Evolutionary conservation across 37 sponge, comb jelly and placozoan genomes (phyloP).

Genomic region (Eunapius fragilis): DNA sequence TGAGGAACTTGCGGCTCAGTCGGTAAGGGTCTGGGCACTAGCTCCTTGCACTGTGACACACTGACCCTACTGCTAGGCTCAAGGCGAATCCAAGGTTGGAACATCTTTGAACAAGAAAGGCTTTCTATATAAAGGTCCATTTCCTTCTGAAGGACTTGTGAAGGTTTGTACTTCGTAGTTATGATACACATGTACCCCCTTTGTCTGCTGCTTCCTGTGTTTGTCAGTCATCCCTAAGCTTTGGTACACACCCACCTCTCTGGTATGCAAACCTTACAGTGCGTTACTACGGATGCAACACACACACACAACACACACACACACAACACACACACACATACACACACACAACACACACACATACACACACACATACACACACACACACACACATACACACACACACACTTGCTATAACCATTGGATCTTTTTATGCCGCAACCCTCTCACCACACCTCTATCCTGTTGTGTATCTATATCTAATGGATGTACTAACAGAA

Average conservation of each 20-base stretch:
- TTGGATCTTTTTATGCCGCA: too few species aligned
- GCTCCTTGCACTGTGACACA: neutral
- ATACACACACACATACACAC: neutral
- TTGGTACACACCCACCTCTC: too few species aligned
- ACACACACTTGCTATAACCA: neutral
- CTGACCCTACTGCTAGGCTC: neutral
- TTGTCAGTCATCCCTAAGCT: too few species aligned
- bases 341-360: neutral
- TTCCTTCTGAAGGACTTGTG: conserved; percentile 44
- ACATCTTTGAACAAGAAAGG: conserved; percentile 49
- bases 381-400: neutral
- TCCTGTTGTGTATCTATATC: too few species aligned
- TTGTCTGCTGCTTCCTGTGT: too few species aligned
- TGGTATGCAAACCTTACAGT: too few species aligned
- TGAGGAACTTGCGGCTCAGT: conserved; percentile 29
- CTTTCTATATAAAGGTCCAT: conserved; percentile 70
- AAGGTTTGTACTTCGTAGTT: conserved; percentile 3
- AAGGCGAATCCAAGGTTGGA: conserved; percentile 18
- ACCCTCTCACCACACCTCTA: too few species aligned
- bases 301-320: neutral
- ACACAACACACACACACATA: neutral
- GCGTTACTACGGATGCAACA: neutral
- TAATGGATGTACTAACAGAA: too few species aligned
- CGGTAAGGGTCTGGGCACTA: neutral
- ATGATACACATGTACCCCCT: too few species aligned